Base-by-base conservation (phyloP, 2,113 vertebrate genomes). In the Mesitornis unicolor region DNA sequence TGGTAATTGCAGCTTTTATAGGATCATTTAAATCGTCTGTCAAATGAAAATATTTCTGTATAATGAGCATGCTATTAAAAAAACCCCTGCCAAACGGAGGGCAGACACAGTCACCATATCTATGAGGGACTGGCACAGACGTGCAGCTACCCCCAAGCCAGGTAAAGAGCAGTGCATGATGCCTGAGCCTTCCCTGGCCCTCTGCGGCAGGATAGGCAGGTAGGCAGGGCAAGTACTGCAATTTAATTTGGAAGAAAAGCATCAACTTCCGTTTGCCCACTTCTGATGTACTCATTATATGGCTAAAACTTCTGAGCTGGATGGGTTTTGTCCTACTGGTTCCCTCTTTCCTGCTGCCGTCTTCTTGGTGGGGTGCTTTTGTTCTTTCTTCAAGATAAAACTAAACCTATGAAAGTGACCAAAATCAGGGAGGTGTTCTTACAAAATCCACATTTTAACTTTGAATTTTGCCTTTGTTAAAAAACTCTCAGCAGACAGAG, bases 221-320 rank as follows among this genome's bases (percentile, higher is more conserved):
- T 9, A 71, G 84, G 68, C 60, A 82, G 74, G 65, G 47, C 1
- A 1, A 91, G 64, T 70, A 35, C 51, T 3, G 0, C 1, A 2
- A 89, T 82, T 89, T 84, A 94, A 89, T 89, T 89, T 91, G 57
- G 36, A 70, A 89, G 54, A n/a, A 91, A 93, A 42, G 6, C 7
- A 79, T n/a, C 53, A 28, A 69, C 53, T 85, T 89, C 77, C 67
- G 82, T 69, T 76, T 95, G 89, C 61, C 93, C 80, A 64, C 83
- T 94, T 97, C 91, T 97, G 83, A 97, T 94, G 89, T 97, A 96
- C 90, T 97, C 95, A 97, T 97, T 98, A 97, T 93, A 97, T 33
- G 51, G 84, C 92, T 97, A 94, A 50, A 97, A 95, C 90, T 96
- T 91, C 92, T 4, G 35, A 93, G 84, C 78, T 78, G 36, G 61